Evolutionary conservation across 2,888 invertebrate species (phyloP).

Genomic region (Cryptocheilus praepositus): DNA sequence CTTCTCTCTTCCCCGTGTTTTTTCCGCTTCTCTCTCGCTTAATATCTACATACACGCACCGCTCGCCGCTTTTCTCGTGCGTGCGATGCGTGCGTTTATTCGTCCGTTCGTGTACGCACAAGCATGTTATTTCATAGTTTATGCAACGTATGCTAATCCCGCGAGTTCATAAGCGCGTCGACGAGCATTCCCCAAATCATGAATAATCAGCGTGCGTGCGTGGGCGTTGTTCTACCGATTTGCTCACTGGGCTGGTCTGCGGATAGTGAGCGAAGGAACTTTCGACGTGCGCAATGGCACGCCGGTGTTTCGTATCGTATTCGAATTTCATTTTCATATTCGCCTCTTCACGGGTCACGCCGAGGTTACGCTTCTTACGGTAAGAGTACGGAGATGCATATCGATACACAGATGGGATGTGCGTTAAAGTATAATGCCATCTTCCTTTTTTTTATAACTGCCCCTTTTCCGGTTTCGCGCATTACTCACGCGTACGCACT

Average conservation of each 20-base stretch:
- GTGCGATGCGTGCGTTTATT: constrained; percentile 16
- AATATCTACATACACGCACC: constrained; percentile 2
- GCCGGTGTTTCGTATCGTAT: neutral
- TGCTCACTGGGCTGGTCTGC: too few relatives aligned
- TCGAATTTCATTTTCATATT: neutral
- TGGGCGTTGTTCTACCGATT: too few relatives aligned
- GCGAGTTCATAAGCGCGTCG: constrained; percentile 32
- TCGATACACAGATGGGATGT: too few relatives aligned
- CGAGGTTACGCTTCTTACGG: too few relatives aligned
- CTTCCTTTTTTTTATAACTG: constrained; percentile 15
- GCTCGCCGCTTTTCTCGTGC: constrained; percentile 18
- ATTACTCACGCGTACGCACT: neutral
- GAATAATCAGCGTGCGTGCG: constrained; percentile 43
- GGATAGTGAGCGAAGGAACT: too few relatives aligned
- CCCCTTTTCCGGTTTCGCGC: constrained; percentile 12
- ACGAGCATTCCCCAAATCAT: constrained; percentile 51
- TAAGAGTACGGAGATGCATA: too few relatives aligned
- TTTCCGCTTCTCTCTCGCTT: constrained; percentile 22
- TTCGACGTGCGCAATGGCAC: neutral
- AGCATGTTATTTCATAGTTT: constrained; percentile 62
- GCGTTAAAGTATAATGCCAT: too few relatives aligned
- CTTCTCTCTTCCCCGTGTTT: constrained; percentile 17
- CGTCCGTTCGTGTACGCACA: constrained; percentile 39
- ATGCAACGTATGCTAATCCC: constrained; percentile 64
- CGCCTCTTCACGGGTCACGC: too few relatives aligned